Evolutionary conservation across 2,113 vertebrate genomes (phyloP), one percentile per base, ranked within the genome.

Genomic region (Atractosteus spatula): DNA sequence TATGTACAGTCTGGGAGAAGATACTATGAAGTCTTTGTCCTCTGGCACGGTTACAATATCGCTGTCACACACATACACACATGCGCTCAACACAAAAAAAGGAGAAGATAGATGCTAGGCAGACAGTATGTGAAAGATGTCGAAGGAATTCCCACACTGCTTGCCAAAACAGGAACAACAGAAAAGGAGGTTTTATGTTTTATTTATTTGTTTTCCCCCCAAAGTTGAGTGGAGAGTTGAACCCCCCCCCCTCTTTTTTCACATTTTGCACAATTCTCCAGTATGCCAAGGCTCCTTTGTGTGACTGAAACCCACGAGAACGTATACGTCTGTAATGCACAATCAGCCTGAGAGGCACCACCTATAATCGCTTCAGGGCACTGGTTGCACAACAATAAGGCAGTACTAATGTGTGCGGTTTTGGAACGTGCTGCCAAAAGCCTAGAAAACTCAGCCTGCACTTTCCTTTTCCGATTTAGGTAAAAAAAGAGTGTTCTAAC

Each of bases 291-390:
- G 42, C 7, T 63, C 29, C 62, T 11, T 41, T 63, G 10, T 63
- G 2, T 63, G 4, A 41, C 8, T 63, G 83, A 86, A 82, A 75
- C 77, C 66, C 55, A 78, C 82, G 80, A 45, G 62, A 41, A 41
- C 43, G 62, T 42, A 42, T 13, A 8, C 14, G 59, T 85, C 88
- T 83, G 88, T 72, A 85, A 87, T 82, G 88, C 88, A 76, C 83
- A 89, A 89, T 90, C 88, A 93, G 91, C 87, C 94, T 91, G 83
- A 88, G 88, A 94, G 94, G 91, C 92, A 94, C 91, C 91, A 88
- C 80, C 87, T 87, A 89, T 94, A 92, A 92, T 86, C 72, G 83
- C 87, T 81, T 88, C 81, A 91, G 93, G 87, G 89, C 84, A 90
- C 75, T 89, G 90, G 88, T 90, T 92, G 92, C 93, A 91, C 90